Base-by-base conservation (phyloP, 2,888 invertebrate genomes). In the Rhyacophila evoluta region DNA sequence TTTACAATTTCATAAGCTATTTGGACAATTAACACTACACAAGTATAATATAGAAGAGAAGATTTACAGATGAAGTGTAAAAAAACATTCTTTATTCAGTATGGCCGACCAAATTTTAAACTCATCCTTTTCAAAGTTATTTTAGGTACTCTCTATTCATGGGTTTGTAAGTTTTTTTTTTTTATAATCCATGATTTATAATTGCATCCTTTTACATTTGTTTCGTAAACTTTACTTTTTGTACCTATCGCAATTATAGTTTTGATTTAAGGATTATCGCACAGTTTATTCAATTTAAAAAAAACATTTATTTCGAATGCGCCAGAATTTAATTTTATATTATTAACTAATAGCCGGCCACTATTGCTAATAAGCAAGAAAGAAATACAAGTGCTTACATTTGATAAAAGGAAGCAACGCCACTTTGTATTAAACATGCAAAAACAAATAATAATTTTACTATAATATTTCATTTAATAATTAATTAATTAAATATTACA, bases 361-460 rank as follows among this genome's bases (percentile, higher is more conserved):
- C 55, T 15, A 55, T 10, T 55, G 6, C 55, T 55, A 25, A 55
- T n/a, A n/a, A 55, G 29, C 55, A 10, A 55, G 55, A 19, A 55
- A 55, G 25, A 55, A 55, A 10, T 15, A 55, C 55, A 10, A 19
- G 19, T 12, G 55, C 55, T 25, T 55, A 55, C 19, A 55, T 8
- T 55, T 19, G 15, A 8, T 10, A 55, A 19, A 55, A 55, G 1
- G 19, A 55, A 55, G 55, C 6, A 41, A 55, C 55, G 55, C 55
- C 55, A 55, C 19, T 15, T 55, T 55, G 55, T 25, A 55, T 19
- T 19, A 55, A 55, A 55, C 1, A 1, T 10, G 10, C 55, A 55
- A 12, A 55, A 55, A 55, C 55, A 55, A 55, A 55, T 41, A 41
- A 41, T 55, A 55, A 19, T 25, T 55, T 55, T 25, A 55, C 55